Conservation (phyloP, 2,888 invertebrate species). For the Arctia plantaginis region DNA sequence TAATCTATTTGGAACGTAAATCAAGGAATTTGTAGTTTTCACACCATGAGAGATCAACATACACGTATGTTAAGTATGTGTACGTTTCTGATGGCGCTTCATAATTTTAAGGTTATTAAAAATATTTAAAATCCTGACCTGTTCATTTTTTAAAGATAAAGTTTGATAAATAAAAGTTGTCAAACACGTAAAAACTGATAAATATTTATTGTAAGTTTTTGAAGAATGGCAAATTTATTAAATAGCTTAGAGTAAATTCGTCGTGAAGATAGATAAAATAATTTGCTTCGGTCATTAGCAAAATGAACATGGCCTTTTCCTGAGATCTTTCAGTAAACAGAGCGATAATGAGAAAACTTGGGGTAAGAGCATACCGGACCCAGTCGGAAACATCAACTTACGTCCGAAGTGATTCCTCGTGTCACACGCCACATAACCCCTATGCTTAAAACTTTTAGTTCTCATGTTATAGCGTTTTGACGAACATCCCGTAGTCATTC, state of each 20-base stretch:
- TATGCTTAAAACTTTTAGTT: conserved; percentile 29
- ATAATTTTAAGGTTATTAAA: no score
- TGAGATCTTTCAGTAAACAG: conserved; percentile 38
- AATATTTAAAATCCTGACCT: no score
- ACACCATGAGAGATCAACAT: background rate
- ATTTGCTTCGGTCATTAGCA: conserved; percentile 18
- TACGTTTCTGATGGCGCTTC: background rate
- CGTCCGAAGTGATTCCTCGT: conserved; percentile 44
- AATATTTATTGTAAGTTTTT: background rate
- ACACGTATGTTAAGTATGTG: background rate
- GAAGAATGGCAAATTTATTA: background rate
- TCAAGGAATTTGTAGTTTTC: background rate
- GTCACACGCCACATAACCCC: conserved; percentile 39
- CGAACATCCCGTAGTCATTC: conserved; percentile 5
- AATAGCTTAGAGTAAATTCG: background rate
- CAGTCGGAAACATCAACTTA: conserved; percentile 25
- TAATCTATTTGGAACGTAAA: background rate
- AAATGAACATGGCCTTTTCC: conserved; percentile 23
- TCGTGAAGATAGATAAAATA: conserved; percentile 12
- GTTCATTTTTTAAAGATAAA: no score
- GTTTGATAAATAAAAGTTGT: background rate
- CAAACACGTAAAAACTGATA: background rate
- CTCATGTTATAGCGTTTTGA: conserved; percentile 33
- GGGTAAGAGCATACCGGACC: conserved; percentile 27
- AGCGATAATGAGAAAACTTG: conserved; percentile 55